These are phyloP conservation scores for Empis livida DNA, from an alignment of 2,888 invertebrate genomes.

Conservation along the genomic window DNA sequence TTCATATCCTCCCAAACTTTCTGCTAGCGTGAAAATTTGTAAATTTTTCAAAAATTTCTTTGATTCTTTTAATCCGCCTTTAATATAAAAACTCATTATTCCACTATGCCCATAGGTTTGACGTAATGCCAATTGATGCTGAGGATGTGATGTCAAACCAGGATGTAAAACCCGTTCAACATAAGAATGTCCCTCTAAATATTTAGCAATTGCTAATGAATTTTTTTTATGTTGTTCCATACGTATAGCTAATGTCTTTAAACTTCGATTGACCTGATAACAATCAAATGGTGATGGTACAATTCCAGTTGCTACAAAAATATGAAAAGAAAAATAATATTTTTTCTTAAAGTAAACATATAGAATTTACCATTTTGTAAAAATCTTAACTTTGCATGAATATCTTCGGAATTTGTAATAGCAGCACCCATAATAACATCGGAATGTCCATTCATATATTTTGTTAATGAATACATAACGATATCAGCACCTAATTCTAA, in stretches of 20 bases:
- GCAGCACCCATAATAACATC: slow-evolving; percentile 95
- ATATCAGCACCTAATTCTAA: slow-evolving; percentile 84
- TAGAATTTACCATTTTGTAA: slow-evolving; percentile 70
- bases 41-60: slow-evolving; percentile 58
- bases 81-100: slow-evolving; percentile 78
- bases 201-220: slow-evolving; percentile 63
- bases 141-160: slow-evolving; percentile 74
- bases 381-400: slow-evolving; percentile 63
- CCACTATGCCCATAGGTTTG: slow-evolving; percentile 86
- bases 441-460: slow-evolving; percentile 97
- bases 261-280: slow-evolving; percentile 78
- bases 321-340: not conserved
- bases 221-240: slow-evolving; percentile 84
- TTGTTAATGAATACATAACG: slow-evolving; percentile 83
- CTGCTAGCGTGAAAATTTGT: slow-evolving; percentile 76
- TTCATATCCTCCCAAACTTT: slow-evolving; percentile 91
- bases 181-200: slow-evolving; percentile 64
- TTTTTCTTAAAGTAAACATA: not conserved
- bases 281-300: slow-evolving; percentile 97
- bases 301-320: slow-evolving; percentile 45
- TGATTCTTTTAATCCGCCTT: slow-evolving; percentile 61
- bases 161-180: slow-evolving; percentile 77
- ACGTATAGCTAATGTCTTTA: slow-evolving; percentile 84
- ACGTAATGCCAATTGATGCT: slow-evolving; percentile 61
- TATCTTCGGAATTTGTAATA: slow-evolving; percentile 55